Evolutionary conservation across 1,140 invertebrate species (phyloP), one percentile per base, ranked within the genome.

Genomic region (Leptinotarsa defecta): DNA sequence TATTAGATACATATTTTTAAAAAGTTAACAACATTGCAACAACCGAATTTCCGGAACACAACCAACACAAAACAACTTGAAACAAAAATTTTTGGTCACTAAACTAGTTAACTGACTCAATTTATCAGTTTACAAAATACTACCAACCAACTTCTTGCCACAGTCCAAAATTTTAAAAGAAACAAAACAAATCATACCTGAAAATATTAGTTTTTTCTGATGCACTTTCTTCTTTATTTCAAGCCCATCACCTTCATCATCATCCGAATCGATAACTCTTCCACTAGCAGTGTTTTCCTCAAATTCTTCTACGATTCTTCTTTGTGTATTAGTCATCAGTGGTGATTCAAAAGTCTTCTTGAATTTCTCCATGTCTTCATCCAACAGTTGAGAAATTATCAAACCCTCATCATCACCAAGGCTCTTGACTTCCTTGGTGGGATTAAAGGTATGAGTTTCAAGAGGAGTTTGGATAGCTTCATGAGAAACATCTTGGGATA

Each of bases 301-400:
- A 68, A 81, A 76, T 17, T 79, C 67, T 52, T 77, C 68, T n/a
- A 72, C 24, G 52, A 34, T 64, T 22, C 48, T 76, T 61, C 71
- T 76, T 15, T 15, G 48, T 15, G 52, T 57, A 13, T 57, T 74
- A 4, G 61, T n/a, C 13, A 72, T 70, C 17, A 76, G 20, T 13
- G 84, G 84, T 13, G 83, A 84, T 34, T 83, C 81, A 52, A 84
- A 85, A 78, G 81, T 83, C 48, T 82, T 84, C 69, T 84, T 84
- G 72, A 84, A 84, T 57, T 76, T 78, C 69, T 82, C 82, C 62
- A 84, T 48, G 27, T 85, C 83, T 76, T 85, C 84, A 67, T 84
- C 80, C 11, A 84, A 74, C 24, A 85, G 67, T 72, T 85, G 81
- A 27, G 84, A 83, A 48, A 84, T 85, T 13, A 84, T 74, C 76